Conservation (phyloP, 92 coral and sea anemone species). For the Epizoanthus illoricatus region DNA sequence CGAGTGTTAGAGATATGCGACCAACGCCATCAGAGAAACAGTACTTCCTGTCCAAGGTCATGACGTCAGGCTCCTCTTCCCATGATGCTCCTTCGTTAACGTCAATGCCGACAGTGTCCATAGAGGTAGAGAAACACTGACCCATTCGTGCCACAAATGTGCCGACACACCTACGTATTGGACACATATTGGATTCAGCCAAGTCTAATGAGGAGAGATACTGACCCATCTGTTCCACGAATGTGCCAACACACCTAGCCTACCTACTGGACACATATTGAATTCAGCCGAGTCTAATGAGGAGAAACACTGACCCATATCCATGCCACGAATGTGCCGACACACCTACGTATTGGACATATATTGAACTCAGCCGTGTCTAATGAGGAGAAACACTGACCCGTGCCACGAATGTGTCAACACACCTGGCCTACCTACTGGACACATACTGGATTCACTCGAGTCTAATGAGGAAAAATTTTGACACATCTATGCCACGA, state of each 20-base stretch:
- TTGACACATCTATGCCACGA: constrained; percentile 91
- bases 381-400: not conserved
- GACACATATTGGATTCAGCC: not conserved
- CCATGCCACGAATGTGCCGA: constrained; percentile 88
- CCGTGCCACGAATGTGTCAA: not conserved
- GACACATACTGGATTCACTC: too few species aligned
- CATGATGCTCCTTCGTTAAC: constrained; percentile 71
- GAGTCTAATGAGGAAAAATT: constrained; percentile 60
- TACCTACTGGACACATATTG: not conserved
- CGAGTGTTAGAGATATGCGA: constrained; percentile 63
- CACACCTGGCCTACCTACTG: not conserved
- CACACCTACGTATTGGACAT: constrained; percentile 60
- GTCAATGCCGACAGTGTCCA: constrained; percentile 86
- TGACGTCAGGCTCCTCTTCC: constrained; percentile 57
- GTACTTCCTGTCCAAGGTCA: constrained; percentile 49
- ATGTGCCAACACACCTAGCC: not conserved
- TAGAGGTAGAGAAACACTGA: constrained; percentile 95
- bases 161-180: constrained; percentile 76
- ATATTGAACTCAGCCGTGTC: not conserved
- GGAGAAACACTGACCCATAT: constrained; percentile 99
- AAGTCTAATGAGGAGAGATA: not conserved
- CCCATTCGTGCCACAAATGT: constrained; percentile 92
- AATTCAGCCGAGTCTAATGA: too few species aligned
- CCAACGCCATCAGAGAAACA: constrained; percentile 68
- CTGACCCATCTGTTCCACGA: not conserved